Conservation (phyloP, 2,888 invertebrate species). For the Polymixis flavicincta region DNA sequence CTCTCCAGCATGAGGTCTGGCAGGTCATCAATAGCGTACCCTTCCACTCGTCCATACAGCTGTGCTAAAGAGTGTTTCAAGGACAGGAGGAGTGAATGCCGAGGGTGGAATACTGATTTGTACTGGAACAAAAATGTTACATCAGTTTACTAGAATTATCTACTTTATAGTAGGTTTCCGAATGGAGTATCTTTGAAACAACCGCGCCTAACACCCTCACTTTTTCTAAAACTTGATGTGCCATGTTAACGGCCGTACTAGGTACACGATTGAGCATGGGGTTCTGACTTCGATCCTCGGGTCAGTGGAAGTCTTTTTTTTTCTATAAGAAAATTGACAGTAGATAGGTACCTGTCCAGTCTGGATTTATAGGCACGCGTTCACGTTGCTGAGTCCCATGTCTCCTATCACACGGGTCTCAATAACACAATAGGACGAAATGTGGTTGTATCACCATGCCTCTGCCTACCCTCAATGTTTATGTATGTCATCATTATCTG, state of each 20-base stretch:
- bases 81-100: constrained; percentile 93
- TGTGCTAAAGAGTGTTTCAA: constrained; percentile 93
- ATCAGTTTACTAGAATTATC: neutral
- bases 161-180: neutral
- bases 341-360: no score
- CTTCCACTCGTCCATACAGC: constrained; percentile 94
- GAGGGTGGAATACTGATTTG: constrained; percentile 93
- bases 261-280: neutral
- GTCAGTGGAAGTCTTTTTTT: neutral
- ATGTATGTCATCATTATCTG: neutral
- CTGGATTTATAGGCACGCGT: neutral
- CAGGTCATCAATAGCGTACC: constrained; percentile 93
- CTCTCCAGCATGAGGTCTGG: constrained; percentile 93
- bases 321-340: no score
- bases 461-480: neutral
- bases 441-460: no score
- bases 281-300: neutral
- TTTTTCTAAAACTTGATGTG: neutral
- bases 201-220: neutral
- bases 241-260: no score
- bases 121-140: constrained; percentile 84
- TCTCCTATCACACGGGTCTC: neutral
- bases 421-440: neutral
- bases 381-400: no score
- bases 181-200: neutral